Percentiles rank a stretch among this genome's conserved stretches.
phyloP scores from a whole-genome alignment of 2,888 invertebrate genomes.

The Chirona hameri region DNA sequence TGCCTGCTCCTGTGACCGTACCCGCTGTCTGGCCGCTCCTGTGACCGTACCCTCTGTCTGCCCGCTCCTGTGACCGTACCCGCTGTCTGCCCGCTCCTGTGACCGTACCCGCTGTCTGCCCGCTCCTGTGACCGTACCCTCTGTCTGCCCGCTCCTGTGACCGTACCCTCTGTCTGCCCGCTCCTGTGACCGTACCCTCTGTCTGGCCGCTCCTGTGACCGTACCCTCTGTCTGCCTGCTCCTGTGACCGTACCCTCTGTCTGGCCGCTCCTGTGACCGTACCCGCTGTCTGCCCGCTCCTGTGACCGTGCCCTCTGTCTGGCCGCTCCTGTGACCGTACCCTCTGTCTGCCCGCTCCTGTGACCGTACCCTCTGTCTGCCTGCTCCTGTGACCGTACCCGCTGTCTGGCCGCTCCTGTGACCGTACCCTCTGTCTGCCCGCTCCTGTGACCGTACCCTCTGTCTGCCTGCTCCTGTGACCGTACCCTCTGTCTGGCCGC shows the following conservation, averaged over 20 bases:
- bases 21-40: neutral
- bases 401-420: no score
- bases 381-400: neutral
- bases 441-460: no score
- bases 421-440: neutral
- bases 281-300: neutral
- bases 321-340: no score
- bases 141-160: neutral
- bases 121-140: neutral
- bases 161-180: neutral
- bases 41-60: neutral
- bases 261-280: neutral
- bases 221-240: neutral
- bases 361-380: no score
- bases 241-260: neutral
- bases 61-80: neutral
- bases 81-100: no score
- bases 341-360: neutral
- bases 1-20: neutral
- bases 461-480: no score
- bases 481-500: neutral
- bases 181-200: no score
- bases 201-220: no score
- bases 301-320: no score
- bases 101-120: neutral